These are phyloP conservation scores for Lagodon rhomboides DNA, from an alignment of 2,797 vertebrate genomes.

Conservation along the genomic window DNA sequence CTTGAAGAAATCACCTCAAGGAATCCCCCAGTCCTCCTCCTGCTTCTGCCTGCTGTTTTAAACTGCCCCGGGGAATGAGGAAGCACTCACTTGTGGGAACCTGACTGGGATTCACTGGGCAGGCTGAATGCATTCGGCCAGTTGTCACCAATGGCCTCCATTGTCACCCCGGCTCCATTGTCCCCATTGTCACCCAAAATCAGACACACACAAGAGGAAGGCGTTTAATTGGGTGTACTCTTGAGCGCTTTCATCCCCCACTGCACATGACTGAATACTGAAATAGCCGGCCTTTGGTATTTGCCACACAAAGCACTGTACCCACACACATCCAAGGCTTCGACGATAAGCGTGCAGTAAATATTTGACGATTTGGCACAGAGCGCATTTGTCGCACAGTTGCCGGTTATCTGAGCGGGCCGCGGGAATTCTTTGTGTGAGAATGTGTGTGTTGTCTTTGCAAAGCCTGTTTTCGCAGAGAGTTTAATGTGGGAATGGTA, in stretches of 20 bases:
- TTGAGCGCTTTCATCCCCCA: conserved; percentile 79
- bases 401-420: conserved; percentile 68
- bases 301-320: conserved; percentile 73
- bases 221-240: conserved; percentile 86
- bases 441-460: conserved; percentile 81
- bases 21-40: conserved; percentile 11
- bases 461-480: conserved; percentile 75
- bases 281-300: conserved; percentile 64
- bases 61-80: conserved; percentile 64
- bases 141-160: conserved; percentile 80
- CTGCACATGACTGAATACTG: conserved; percentile 74
- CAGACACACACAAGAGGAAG: conserved; percentile 85
- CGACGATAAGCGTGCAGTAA: conserved; percentile 78
- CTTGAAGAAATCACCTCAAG: conserved; percentile 21
- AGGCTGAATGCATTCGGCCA: conserved; percentile 75
- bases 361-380: conserved; percentile 77
- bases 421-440: conserved; percentile 73
- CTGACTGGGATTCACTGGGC: conserved; percentile 78
- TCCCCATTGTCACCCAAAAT: conserved; percentile 81
- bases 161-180: conserved; percentile 78
- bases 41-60: conserved; percentile 49
- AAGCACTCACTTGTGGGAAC: conserved; percentile 83
- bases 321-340: conserved; percentile 61
- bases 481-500: conserved; percentile 82
- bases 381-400: conserved; percentile 61